Evolutionary conservation across 2,888 invertebrate species (phyloP).

Genomic region (Unio delphinus): DNA sequence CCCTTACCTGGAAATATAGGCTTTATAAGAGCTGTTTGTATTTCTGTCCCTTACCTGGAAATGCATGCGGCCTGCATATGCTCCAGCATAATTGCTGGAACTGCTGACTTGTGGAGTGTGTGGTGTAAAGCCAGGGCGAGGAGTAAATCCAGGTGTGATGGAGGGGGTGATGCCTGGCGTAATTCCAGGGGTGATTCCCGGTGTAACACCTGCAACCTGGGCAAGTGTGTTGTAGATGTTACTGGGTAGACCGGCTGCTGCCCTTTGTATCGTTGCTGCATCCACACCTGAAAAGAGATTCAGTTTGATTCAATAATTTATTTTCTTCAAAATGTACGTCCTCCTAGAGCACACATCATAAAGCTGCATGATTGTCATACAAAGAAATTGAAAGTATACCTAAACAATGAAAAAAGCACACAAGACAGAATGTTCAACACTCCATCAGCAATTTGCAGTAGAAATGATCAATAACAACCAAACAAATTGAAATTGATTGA

Average conservation of each 20-base stretch:
- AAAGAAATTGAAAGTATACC: too few relatives aligned
- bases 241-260: constrained; percentile 80
- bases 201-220: constrained; percentile 81
- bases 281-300: constrained; percentile 47
- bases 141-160: constrained; percentile 44
- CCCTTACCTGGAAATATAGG: too few relatives aligned
- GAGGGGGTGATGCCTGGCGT: constrained; percentile 39
- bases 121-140: constrained; percentile 39
- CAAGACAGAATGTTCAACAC: too few relatives aligned
- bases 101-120: constrained; percentile 32
- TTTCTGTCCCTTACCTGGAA: constrained; percentile 74
- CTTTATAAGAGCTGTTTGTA: background rate
- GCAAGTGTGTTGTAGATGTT: constrained; percentile 82
- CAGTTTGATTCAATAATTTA: too few relatives aligned
- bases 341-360: too few relatives aligned
- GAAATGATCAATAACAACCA: too few relatives aligned
- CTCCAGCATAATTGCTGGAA: constrained; percentile 76
- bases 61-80: constrained; percentile 70
- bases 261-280: constrained; percentile 78
- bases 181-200: constrained; percentile 58
- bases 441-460: too few relatives aligned
- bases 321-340: too few relatives aligned
- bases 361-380: too few relatives aligned
- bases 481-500: too few relatives aligned
- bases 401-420: too few relatives aligned